A percentile compares a stretch with the other conserved stretches of the same genome.
Evolutionary conservation across 2,888 invertebrate species (phyloP).

Genomic region (Ganaspis brasiliensis): DNA sequence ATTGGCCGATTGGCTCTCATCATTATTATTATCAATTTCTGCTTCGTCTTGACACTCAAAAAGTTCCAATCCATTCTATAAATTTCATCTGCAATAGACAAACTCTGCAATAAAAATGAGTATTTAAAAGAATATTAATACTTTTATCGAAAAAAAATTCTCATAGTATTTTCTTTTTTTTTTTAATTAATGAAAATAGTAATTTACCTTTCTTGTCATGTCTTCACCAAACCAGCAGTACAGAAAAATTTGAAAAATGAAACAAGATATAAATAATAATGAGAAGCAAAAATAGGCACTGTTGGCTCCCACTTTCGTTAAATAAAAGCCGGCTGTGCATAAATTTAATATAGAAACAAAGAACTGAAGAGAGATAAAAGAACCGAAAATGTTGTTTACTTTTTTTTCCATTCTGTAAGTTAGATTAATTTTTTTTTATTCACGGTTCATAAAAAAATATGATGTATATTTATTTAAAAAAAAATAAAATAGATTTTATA

Average conservation of each 20-base stretch:
- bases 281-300: not conserved
- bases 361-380: not conserved
- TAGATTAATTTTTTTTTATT: not conserved
- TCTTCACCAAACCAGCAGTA: constrained; percentile 14
- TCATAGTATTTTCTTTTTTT: too few relatives aligned
- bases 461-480: too few relatives aligned
- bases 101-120: not conserved
- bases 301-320: not conserved
- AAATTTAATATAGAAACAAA: constrained; percentile 12
- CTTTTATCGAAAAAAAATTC: too few relatives aligned
- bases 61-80: not conserved
- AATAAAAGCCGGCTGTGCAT: not conserved
- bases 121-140: too few relatives aligned
- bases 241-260: not conserved
- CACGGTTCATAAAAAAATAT: too few relatives aligned
- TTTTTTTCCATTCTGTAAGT: constrained; percentile 20
- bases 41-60: not conserved
- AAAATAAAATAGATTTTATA: too few relatives aligned
- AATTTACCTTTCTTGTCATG: constrained; percentile 10
- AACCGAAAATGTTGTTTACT: constrained; percentile 3
- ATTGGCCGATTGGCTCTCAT: not conserved
- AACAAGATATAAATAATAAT: not conserved
- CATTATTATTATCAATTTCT: not conserved
- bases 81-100: not conserved
- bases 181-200: not conserved